Evolutionary conservation across 92 coral and sea anemone genomes (phyloP).

Genomic region (Actinernus sp.): DNA sequence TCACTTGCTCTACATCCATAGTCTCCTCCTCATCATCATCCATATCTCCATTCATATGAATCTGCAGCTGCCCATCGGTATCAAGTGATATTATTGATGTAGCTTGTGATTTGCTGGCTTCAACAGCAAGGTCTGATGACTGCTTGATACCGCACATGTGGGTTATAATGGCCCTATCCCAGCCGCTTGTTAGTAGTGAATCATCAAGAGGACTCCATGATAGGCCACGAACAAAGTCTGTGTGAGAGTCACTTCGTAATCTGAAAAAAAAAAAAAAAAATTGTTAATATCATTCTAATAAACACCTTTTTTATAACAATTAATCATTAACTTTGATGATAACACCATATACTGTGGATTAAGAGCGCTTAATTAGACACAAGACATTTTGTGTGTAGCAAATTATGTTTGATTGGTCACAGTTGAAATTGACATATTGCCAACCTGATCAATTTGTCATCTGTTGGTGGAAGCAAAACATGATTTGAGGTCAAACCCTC

Average conservation of each 20-base stretch:
- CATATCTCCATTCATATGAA: slow-evolving; percentile 68
- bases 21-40: slow-evolving; percentile 55
- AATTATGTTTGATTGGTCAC: too few relatives aligned
- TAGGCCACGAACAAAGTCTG: slow-evolving; percentile 90
- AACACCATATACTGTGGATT: too few relatives aligned
- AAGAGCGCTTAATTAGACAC: too few relatives aligned
- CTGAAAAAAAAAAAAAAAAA: slow-evolving; percentile 26
- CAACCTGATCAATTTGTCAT: too few relatives aligned
- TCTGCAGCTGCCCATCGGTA: slow-evolving; percentile 41
- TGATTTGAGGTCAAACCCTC: too few relatives aligned
- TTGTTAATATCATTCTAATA: too few relatives aligned
- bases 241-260: slow-evolving; percentile 88
- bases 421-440: too few relatives aligned
- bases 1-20: slow-evolving; percentile 73
- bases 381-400: too few relatives aligned
- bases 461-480: too few relatives aligned
- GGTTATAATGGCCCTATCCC: slow-evolving; percentile 88
- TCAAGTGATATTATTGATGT: slow-evolving; percentile 76
- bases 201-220: slow-evolving; percentile 98
- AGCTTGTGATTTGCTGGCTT: slow-evolving; percentile 83
- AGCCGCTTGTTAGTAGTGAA: slow-evolving; percentile 92
- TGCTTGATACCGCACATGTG: slow-evolving; percentile 61
- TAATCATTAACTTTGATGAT: not conserved
- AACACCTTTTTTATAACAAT: too few relatives aligned
- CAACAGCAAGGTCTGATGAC: slow-evolving; percentile 86